Evolutionary conservation across 2,113 vertebrate species (phyloP), one percentile per base, ranked within the genome.

Genomic region (Scomber colias): DNA sequence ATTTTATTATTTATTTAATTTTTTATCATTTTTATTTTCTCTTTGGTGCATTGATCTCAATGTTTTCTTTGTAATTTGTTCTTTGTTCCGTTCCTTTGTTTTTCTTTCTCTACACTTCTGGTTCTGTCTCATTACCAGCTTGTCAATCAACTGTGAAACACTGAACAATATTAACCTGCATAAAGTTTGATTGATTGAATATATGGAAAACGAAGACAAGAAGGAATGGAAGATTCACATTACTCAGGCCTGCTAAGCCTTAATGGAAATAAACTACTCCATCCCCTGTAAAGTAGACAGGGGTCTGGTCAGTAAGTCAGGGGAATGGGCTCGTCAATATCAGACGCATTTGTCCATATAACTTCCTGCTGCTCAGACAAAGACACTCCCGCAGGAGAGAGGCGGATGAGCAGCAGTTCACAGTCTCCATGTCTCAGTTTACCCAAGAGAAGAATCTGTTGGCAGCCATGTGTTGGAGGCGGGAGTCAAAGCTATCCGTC

Each of bases 311-410:
- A 15, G 24, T 27, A 27, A 27, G 24, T 62, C 27, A 60, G 44
- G 46, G 44, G 40, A 24, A 66, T 44, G 27, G 21, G 40, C 55
- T 3, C 1, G 48, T 74, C 78, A 67, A 84, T 78, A 83, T 81
- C 5, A 61, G 63, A 71, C 49, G 63, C 71, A 81, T 86, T 90
- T 87, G 77, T 81, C 76, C 55, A 77, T 82, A 83, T 57, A 35
- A 65, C 75, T 88, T 91, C 85, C 87, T 82, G 57, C 72, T 61
- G 40, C 44, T 66, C 17, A 75, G 67, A 83, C 74, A 70, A 40
- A 67, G 46, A 67, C 69, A 48, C 62, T 4, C 57, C 61, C 62
- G 19, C 5, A 7, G 24, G 24, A 27, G 24, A 27, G 24, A 27
- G 62, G 55, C 66, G 49, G 67, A 76, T 45, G 53, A 83, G 77